Evolutionary conservation across 2,113 vertebrate genomes (phyloP), one percentile per base, ranked within the genome.

Genomic region (Empidonax alnorum): DNA sequence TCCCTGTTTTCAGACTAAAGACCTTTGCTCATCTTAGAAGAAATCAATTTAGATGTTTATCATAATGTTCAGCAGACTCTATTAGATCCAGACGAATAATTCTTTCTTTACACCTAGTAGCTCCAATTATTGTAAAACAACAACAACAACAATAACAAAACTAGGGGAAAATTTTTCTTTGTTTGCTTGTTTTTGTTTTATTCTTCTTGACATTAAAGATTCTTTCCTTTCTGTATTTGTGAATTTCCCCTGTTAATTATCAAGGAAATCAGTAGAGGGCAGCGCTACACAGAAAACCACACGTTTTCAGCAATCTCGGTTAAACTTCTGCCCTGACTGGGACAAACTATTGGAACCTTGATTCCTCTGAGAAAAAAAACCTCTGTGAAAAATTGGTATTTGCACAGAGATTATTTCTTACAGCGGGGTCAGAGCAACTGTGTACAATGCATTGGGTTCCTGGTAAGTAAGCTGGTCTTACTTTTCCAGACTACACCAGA

Each of bases 251-350:
- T 75, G 22, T 31, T 87, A 75, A 81, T 61, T 84, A 62, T 30
- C 30, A 33, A 82, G 28, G 12, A 69, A 89, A 80, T 84, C 93
- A 89, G 93, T 82, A 96, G 89, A 89, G 95, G 93, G 93, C 84
- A 91, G 93, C 50, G 27, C 93, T 63, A 82, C 37, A 81, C 37
- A 92, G 84, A 89, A 87, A 94, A 90, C 56, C 15, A 30, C 31
- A 10, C 5, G 5, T 44, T 66, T 67, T 11, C 37, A 65, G 21
- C 33, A 9, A 4, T 5, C 12, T 55, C 33, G 9, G 13, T 22
- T 49, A 41, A 41, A 46, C 4, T 56, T 65, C 53, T 73, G 20
- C 25, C 7, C 8, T n/a, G 68, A 2, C 19, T 59, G 7, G 50
- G 37, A 44, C 22, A 56, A 79, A 91, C 53, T 33, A 10, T 2